Percentiles rank a stretch among this genome's conserved stretches.
Evolutionary conservation across 2,797 vertebrate species (phyloP).

Genomic region (Menidia menidia): DNA sequence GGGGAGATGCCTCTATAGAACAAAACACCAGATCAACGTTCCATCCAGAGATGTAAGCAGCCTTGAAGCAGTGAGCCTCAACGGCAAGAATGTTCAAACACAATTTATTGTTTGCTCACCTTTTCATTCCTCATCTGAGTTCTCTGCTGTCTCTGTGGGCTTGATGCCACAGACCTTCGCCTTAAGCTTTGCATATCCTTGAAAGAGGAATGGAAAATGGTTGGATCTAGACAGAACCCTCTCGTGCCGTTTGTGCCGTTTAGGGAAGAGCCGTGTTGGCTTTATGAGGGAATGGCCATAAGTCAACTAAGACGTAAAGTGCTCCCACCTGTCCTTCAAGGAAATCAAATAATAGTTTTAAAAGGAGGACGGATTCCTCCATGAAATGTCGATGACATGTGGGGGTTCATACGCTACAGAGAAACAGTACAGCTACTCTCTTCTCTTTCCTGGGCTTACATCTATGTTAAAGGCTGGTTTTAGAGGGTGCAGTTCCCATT

Average conservation of each 20-base stretch:
- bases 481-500: too few species aligned
- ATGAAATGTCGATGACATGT: too few species aligned
- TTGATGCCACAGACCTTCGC: conserved; percentile 42
- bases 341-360: neutral
- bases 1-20: conserved; percentile 59
- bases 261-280: conserved; percentile 8
- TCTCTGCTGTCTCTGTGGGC: conserved; percentile 45
- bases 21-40: conserved; percentile 69
- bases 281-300: neutral
- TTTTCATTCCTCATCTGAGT: conserved; percentile 67
- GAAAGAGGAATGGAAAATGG: conserved; percentile 45
- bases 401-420: too few species aligned
- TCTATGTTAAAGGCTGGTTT: too few species aligned
- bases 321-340: neutral
- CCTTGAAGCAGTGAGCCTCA: conserved; percentile 67
- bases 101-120: conserved; percentile 68
- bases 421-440: too few species aligned
- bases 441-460: too few species aligned
- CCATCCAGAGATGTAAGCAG: conserved; percentile 62
- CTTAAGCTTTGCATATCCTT: conserved; percentile 64
- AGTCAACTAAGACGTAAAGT: neutral
- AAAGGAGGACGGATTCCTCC: neutral
- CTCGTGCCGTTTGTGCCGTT: neutral
- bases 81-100: conserved; percentile 70
- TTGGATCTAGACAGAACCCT: conserved; percentile 30